Conservation (phyloP, 2,888 invertebrate genomes). For the Entomobrya multifasciata region DNA sequence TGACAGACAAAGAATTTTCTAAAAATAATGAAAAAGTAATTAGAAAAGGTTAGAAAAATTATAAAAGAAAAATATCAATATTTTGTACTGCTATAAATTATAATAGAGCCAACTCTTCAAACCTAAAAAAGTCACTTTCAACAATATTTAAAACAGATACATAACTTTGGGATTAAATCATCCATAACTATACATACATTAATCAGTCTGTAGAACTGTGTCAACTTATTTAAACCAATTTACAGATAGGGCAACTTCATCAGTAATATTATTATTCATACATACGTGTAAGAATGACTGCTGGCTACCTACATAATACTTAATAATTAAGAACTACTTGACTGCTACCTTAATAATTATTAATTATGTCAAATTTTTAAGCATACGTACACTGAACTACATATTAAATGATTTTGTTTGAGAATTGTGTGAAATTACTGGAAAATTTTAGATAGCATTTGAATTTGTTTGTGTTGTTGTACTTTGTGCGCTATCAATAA, state of each 20-base stretch:
- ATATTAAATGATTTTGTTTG: constrained; percentile 52
- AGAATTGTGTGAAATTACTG: constrained; percentile 75
- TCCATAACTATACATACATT: too few species aligned
- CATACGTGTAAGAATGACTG: constrained; percentile 9
- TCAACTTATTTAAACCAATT: neutral
- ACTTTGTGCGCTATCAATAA: neutral
- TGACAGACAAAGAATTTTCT: too few species aligned
- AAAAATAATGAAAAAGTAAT: neutral
- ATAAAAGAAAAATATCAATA: constrained; percentile 19
- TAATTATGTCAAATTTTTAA: neutral
- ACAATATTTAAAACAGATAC: too few species aligned
- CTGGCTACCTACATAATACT: constrained; percentile 19
- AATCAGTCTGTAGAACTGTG: too few species aligned
- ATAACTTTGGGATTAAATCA: too few species aligned
- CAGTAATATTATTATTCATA: too few species aligned
- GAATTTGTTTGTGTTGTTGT: neutral
- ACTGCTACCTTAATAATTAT: constrained; percentile 55
- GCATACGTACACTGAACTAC: constrained; percentile 12
- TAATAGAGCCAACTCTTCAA: constrained; percentile 22
- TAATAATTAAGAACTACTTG: constrained; percentile 34
- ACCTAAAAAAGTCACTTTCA: neutral
- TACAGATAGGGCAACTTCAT: neutral
- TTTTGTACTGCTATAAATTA: constrained; percentile 45
- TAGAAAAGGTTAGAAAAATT: neutral
- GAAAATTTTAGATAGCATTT: constrained; percentile 49